A percentile compares a stretch with the other conserved stretches of the same genome.
Evolutionary conservation across 37 sponge, comb jelly and placozoan genomes (phyloP).

Genomic region (Crambe crambe): DNA sequence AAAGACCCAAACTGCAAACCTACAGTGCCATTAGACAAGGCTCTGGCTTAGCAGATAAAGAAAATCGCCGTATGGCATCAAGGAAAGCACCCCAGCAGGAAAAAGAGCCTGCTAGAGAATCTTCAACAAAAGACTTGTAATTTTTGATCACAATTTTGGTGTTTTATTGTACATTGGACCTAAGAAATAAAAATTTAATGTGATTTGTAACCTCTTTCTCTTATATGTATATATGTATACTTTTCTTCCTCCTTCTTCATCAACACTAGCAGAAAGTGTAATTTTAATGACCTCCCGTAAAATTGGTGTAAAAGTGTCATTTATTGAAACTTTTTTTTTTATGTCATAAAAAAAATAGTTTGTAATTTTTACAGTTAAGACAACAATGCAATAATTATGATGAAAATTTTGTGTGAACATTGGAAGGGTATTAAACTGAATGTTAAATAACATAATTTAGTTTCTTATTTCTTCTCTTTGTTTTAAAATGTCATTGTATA

Average conservation of each 20-base stretch:
- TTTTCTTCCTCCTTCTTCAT: no score
- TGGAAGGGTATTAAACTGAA: no score
- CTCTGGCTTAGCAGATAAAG: slow-evolving; percentile 61
- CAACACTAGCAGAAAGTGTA: no score
- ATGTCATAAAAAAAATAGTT: no score
- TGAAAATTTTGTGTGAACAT: not conserved
- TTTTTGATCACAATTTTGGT: not conserved
- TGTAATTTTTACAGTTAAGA: no score
- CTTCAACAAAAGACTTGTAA: not conserved
- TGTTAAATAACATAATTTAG: not conserved
- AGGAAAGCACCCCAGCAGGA: not conserved
- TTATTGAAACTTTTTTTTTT: no score
- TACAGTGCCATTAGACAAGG: not conserved
- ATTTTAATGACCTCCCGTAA: not conserved
- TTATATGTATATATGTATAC: no score
- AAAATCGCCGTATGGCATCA: slow-evolving; percentile 32
- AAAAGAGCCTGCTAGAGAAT: not conserved
- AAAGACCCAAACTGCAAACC: slow-evolving; percentile 12
- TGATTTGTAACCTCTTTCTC: no score
- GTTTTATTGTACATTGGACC: no score
- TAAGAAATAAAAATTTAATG: no score
- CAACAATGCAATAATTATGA: not conserved
- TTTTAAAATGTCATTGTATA: slow-evolving; percentile 15
- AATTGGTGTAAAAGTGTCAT: no score
- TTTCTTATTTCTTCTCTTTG: not conserved